Percentiles rank a stretch among this genome's conserved stretches.
Evolutionary conservation across 1,140 invertebrate species (phyloP).

Genomic region (Melanaphis sacchari): DNA sequence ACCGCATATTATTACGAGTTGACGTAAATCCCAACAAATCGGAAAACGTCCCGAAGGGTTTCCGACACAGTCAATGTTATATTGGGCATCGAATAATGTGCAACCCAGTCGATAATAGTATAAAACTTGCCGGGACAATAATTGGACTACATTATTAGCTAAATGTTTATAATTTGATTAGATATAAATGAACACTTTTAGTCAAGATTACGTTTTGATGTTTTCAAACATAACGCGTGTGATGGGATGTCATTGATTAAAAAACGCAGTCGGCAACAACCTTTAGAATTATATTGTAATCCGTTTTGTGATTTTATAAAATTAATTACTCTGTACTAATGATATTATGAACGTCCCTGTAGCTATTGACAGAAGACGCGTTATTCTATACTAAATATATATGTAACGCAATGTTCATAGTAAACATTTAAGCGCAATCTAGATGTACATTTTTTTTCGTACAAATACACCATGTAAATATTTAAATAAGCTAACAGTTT

Average conservation of each 20-base stretch:
- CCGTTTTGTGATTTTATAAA: background rate
- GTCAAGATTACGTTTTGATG: background rate
- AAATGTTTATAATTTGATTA: background rate
- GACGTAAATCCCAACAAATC: conserved; percentile 42
- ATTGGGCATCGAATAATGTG: conserved; percentile 1
- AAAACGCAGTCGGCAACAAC: background rate
- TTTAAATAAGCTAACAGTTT: no score
- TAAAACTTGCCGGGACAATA: background rate
- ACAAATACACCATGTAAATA: no score
- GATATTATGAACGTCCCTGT: background rate
- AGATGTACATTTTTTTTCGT: background rate
- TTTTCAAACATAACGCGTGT: background rate
- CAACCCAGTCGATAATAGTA: background rate
- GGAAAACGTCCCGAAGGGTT: conserved; percentile 39
- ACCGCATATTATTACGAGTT: conserved; percentile 36
- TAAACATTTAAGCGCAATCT: background rate
- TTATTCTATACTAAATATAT: background rate
- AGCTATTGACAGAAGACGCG: background rate
- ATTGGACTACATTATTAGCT: background rate
- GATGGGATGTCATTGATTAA: background rate
- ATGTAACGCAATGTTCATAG: background rate
- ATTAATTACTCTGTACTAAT: background rate
- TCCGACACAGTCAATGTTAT: background rate
- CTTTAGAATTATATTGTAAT: background rate
- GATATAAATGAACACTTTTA: background rate